Percentiles rank a stretch among this genome's conserved stretches.
phyloP scores from a whole-genome alignment of 1,140 invertebrate species.

The Pemphigus obesinymphae region DNA sequence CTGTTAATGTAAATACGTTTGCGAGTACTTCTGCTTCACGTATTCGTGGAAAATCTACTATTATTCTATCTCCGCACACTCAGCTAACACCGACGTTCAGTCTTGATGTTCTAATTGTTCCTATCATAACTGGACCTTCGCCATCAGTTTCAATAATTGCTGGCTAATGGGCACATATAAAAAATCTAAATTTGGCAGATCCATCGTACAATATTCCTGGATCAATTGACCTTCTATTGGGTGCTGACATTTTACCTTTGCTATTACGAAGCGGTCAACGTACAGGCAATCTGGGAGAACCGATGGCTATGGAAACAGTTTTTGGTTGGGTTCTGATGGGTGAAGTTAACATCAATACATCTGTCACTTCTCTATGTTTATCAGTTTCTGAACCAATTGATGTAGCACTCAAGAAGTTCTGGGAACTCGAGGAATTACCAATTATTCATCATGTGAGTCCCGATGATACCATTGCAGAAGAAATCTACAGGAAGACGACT shows the following conservation, averaged over 20 bases:
- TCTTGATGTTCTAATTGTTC: not conserved
- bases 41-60: not conserved
- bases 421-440: not conserved
- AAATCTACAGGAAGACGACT: not conserved
- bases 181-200: no score
- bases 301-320: not conserved
- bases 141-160: no score
- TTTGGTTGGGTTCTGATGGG: not conserved
- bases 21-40: not conserved
- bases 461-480: not conserved
- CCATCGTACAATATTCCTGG: no score
- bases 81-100: not conserved
- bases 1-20: not conserved
- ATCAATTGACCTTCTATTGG: no score
- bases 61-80: not conserved
- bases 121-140: not conserved
- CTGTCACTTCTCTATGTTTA: not conserved
- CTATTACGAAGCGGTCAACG: not conserved
- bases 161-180: no score
- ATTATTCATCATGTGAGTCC: not conserved
- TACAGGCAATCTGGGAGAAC: not conserved
- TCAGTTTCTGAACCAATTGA: not conserved
- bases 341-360: no score
- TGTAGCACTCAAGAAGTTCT: not conserved
- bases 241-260: no score